Conservation (phyloP, 2,113 vertebrate genomes). For the Eonycteris spelaea region DNA sequence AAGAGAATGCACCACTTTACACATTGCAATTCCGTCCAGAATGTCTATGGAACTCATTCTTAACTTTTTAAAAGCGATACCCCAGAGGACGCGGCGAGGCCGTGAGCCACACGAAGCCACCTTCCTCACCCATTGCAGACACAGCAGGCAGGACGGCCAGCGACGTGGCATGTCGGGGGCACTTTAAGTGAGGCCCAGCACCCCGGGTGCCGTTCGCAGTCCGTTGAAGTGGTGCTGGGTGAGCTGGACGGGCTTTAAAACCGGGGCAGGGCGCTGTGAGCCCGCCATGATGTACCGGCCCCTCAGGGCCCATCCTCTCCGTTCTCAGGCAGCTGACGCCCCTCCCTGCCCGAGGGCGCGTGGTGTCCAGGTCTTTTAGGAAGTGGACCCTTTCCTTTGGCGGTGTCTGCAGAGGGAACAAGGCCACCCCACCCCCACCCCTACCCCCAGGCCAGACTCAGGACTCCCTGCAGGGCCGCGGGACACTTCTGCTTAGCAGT, state of each 20-base stretch:
- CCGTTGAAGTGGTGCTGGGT: neutral
- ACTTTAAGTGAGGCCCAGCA: neutral
- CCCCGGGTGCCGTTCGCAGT: rapidly evolving
- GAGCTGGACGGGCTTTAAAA: neutral
- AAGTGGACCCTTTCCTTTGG: neutral
- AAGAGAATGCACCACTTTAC: neutral
- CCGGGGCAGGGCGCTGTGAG: rapidly evolving
- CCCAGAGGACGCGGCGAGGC: neutral
- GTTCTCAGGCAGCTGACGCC: neutral
- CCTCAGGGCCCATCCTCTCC: neutral
- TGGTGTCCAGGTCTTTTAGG: neutral
- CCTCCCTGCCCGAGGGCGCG: neutral
- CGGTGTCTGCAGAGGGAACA: neutral
- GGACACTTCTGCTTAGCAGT: no score
- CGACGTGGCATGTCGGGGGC: rapidly evolving
- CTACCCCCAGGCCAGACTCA: no score
- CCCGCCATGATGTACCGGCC: neutral
- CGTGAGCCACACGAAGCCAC: neutral
- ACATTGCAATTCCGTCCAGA: neutral
- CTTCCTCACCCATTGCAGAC: neutral
- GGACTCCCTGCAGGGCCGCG: rapidly evolving
- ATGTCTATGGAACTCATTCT: neutral
- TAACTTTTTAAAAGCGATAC: neutral
- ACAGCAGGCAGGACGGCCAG: neutral
- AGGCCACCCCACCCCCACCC: neutral